Conservation (phyloP, 2,113 vertebrate genomes). For the Todiramphus chloris region DNA sequence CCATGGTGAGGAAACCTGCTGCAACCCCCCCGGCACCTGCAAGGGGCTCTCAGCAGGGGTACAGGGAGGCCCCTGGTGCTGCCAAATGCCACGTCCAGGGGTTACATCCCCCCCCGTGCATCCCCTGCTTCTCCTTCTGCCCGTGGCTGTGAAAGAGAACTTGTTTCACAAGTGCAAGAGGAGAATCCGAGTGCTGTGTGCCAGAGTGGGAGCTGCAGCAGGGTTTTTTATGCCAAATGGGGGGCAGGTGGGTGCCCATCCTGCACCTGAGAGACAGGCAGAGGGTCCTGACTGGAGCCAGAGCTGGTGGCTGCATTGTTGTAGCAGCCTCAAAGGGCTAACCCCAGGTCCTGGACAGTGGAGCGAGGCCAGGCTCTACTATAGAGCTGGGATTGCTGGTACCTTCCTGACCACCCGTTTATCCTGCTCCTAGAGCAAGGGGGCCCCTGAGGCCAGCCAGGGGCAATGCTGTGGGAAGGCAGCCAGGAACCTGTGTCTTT, state of each 20-base stretch:
- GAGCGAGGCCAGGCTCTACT: neutral
- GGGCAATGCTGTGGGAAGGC: neutral
- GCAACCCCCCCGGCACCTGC: neutral
- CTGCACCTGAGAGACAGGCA: neutral
- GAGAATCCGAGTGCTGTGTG: neutral
- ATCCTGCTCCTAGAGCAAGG: neutral
- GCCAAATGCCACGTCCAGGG: rapidly evolving
- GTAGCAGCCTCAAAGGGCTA: neutral
- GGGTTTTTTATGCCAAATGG: neutral
- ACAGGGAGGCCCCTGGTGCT: neutral
- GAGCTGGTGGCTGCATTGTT: neutral
- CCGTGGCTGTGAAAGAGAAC: neutral
- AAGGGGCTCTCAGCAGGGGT: rapidly evolving
- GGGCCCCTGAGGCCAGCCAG: rapidly evolving
- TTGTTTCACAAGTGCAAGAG: no score
- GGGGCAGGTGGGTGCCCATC: neutral
- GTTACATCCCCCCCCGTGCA: rapidly evolving
- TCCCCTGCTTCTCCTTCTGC: neutral
- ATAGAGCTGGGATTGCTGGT: neutral
- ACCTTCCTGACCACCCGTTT: neutral
- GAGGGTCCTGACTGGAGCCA: neutral
- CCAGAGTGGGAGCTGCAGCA: neutral
- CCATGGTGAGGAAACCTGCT: neutral
- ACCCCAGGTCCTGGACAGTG: neutral
- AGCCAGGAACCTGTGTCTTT: neutral